Percentiles rank a stretch among this genome's conserved stretches.
phyloP scores from a whole-genome alignment of 1,140 invertebrate species.

The Meloidogyne exigua region DNA sequence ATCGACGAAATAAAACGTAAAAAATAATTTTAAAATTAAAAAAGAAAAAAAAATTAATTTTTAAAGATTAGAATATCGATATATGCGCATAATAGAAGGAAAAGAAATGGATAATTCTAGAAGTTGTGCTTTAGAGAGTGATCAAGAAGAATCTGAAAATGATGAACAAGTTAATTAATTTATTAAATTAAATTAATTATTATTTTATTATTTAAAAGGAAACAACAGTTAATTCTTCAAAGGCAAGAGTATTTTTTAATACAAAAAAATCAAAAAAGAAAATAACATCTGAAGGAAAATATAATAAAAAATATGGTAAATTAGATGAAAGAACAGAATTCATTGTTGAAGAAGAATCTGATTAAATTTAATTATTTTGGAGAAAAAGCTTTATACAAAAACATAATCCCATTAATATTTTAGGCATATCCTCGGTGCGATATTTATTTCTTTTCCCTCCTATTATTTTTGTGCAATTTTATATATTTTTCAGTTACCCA shows the following conservation, averaged over 20 bases:
- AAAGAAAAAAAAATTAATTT: background rate
- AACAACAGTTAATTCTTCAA: background rate
- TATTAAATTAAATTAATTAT: background rate
- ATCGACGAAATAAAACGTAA: slow-evolving; percentile 49
- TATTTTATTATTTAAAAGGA: background rate
- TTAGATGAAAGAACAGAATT: slow-evolving; percentile 1
- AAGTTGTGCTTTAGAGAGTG: slow-evolving; percentile 41
- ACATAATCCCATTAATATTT: background rate
- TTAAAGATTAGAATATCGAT: slow-evolving; percentile 49
- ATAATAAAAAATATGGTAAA: slow-evolving; percentile 8
- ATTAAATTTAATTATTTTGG: background rate
- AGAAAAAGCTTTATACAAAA: background rate
- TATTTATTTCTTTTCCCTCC: too few species aligned
- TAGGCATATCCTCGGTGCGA: too few species aligned
- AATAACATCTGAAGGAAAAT: background rate
- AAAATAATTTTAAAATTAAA: slow-evolving; percentile 1
- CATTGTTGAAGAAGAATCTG: background rate
- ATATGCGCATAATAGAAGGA: slow-evolving; percentile 46
- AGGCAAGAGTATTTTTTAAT: slow-evolving; percentile 8
- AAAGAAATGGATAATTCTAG: slow-evolving; percentile 42
- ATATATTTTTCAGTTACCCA: too few species aligned
- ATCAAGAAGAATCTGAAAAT: slow-evolving; percentile 37
- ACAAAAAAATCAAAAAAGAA: background rate
- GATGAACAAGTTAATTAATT: slow-evolving; percentile 33
- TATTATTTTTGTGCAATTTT: too few species aligned